Evolutionary conservation across 2,113 vertebrate species (phyloP).

Genomic region (Passer montanus): DNA sequence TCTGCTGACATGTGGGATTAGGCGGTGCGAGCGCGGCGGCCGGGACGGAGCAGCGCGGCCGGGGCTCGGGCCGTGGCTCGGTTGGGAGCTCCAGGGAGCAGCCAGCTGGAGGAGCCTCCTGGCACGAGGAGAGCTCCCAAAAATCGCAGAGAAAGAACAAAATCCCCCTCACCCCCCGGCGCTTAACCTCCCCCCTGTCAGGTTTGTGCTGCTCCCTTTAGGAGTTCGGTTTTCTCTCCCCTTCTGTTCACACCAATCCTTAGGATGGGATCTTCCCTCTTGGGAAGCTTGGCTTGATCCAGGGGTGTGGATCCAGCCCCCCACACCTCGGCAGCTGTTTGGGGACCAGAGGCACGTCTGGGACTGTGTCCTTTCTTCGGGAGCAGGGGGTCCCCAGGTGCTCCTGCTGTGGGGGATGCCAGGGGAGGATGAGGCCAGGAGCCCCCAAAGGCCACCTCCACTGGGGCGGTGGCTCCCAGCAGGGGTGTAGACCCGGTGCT

Average conservation of each 20-base stretch:
- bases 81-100: neutral
- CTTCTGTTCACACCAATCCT: accelerated
- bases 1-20: conserved; percentile 64
- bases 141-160: neutral
- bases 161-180: accelerated
- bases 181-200: neutral
- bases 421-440: accelerated
- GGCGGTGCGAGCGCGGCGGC: conserved; percentile 10
- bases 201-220: neutral
- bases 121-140: neutral
- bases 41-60: neutral
- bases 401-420: neutral
- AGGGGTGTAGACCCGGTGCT: accelerated
- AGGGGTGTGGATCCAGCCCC: accelerated
- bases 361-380: no score
- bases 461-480: accelerated
- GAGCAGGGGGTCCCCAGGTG: accelerated
- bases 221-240: neutral
- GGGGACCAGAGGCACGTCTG: neutral
- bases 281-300: neutral
- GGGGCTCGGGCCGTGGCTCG: neutral
- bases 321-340: accelerated
- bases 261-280: neutral
- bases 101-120: neutral
- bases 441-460: accelerated